Base-by-base conservation (phyloP, 2,797 vertebrate genomes). In the Chaenodraco wilsoni region DNA sequence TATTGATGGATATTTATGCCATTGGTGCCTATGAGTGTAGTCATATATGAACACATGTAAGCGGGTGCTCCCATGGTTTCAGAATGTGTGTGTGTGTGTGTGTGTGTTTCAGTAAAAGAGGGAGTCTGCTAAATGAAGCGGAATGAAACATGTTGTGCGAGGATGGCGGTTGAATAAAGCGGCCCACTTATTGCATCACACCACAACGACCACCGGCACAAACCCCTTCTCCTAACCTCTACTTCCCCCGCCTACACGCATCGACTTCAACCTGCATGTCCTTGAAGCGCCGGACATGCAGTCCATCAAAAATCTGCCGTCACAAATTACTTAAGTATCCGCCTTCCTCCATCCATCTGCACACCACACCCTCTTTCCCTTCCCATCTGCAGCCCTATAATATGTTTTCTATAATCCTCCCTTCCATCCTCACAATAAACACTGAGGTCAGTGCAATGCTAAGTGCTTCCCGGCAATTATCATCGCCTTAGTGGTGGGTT, bases 401-500 rank as follows among this genome's bases (percentile, higher is more conserved):
- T 76, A 61, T 71, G 50, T 81, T 85, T 71, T 67, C 63, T 73
- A 78, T 82, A 81, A 84, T 82, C 72, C 69, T 51, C 55, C 50
- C 56, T 45, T 49, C 69, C 58, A 68, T 76, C 74, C 76, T 84
- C 40, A 85, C 61, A 81, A 83, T 78, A 79, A 85, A 88, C 87
- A 82, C 72, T 69, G 70, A 72, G 84, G 82, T 89, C 84, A 90
- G 85, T 87, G 87, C 81, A 76, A 86, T 59, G 81, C 88, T 92
- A 90, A 93, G 88, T 88, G 84, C 86, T 87, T 89, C 84, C 85
- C 90, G 91, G 88, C 88, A 91, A 86, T 91, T 75, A 76, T 77
- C 67, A 46, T 40, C 9, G 49, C 60, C 75, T 79, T 50, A 72
- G 61, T 43, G 63, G 58, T 67, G 62, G 55, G 52, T 62, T 68